Conservation (phyloP, 2,113 vertebrate genomes). For the Callocephalon fimbriatum region DNA sequence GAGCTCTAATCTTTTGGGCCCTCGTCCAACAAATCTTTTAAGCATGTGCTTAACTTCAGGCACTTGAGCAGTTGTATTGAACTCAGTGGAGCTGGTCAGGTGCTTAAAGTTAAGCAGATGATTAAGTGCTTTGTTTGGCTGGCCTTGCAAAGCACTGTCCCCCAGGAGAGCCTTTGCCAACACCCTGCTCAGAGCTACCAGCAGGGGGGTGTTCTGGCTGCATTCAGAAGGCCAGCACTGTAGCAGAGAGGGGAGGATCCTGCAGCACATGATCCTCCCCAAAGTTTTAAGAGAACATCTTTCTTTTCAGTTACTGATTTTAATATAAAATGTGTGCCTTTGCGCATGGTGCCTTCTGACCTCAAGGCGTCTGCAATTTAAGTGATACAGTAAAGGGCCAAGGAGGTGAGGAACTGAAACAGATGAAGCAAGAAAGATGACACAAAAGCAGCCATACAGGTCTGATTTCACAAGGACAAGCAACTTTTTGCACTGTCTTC, state of each 20-base stretch:
- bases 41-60: constrained; percentile 67
- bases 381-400: background rate
- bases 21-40: constrained; percentile 68
- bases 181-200: background rate
- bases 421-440: background rate
- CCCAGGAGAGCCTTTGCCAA: background rate
- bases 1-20: constrained; percentile 26
- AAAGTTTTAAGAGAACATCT: background rate
- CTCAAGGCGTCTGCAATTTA: background rate
- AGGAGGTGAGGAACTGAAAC: background rate
- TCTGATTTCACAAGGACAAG: background rate
- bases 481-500: background rate
- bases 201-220: background rate
- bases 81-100: constrained; percentile 47
- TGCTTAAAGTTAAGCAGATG: constrained; percentile 68
- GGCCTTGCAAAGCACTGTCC: background rate
- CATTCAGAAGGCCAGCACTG: fast-evolving
- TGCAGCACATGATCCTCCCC: background rate
- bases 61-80: constrained; percentile 47
- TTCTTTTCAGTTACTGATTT: background rate
- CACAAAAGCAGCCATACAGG: fast-evolving
- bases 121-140: constrained; percentile 69
- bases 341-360: background rate
- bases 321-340: background rate
- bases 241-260: background rate